These are phyloP conservation scores for Crotophaga sulcirostris DNA, from an alignment of 2,113 vertebrate species.

Conservation along the genomic window DNA sequence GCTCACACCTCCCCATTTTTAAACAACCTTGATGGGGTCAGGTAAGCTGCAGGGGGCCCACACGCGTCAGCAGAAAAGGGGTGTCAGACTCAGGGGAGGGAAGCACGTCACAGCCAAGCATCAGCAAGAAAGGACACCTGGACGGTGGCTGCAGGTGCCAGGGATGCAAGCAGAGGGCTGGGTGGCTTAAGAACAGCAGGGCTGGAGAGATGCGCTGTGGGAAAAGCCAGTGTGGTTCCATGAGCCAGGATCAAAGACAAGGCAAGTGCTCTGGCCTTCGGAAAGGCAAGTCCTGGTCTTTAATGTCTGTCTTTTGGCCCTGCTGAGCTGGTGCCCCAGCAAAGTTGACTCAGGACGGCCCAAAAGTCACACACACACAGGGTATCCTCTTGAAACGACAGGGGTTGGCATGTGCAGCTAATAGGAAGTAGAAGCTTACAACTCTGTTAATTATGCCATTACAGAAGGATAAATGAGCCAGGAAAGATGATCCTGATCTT, in stretches of 20 bases:
- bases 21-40: neutral
- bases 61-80: neutral
- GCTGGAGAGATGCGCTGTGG: neutral
- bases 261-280: neutral
- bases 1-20: neutral
- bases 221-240: neutral
- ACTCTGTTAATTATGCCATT: neutral
- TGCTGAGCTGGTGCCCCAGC: neutral
- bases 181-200: neutral
- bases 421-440: neutral
- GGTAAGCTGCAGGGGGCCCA: neutral
- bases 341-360: neutral
- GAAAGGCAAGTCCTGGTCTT: neutral
- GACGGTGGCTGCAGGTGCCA: neutral
- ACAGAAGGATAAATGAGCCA: slow-evolving; percentile 7
- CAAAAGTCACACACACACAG: neutral
- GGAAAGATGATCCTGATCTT: slow-evolving; percentile 11
- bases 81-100: neutral
- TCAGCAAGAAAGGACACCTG: neutral
- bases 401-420: neutral
- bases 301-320: neutral
- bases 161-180: neutral
- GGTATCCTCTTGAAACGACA: neutral
- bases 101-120: neutral
- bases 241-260: neutral